Conservation (phyloP, 2,888 invertebrate species). For the Desoria tigrina region DNA sequence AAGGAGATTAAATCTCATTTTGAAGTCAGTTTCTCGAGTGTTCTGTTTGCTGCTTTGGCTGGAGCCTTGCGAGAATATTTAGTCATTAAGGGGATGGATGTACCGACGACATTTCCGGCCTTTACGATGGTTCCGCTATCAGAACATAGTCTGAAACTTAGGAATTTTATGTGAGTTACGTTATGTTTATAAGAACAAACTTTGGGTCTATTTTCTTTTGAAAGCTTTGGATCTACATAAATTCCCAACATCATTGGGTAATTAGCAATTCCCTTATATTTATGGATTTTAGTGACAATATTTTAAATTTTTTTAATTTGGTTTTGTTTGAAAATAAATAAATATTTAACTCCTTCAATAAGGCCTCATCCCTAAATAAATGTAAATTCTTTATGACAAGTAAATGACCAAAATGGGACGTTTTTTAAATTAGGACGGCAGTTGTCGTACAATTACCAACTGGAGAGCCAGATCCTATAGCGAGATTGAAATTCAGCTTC, state of each 20-base stretch:
- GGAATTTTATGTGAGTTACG: constrained; percentile 9
- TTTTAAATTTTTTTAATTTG: no score
- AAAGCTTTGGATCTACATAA: no score
- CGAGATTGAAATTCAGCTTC: neutral
- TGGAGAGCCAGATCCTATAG: neutral
- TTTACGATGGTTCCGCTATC: neutral
- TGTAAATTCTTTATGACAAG: no score
- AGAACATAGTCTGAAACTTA: neutral
- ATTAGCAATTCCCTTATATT: no score
- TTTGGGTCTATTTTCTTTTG: neutral
- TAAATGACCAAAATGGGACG: no score
- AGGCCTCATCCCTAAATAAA: no score
- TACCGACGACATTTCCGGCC: neutral
- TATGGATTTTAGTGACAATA: no score
- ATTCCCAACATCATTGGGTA: no score
- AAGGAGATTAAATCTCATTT: neutral
- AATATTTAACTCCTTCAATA: no score
- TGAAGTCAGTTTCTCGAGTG: neutral
- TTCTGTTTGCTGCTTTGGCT: neutral
- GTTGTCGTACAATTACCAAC: neutral
- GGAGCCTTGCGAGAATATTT: neutral
- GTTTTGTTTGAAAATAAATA: neutral
- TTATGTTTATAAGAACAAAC: neutral
- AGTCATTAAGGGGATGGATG: neutral
- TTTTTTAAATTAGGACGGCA: neutral